These are phyloP conservation scores for Nemurella pictetii DNA, from an alignment of 2,888 invertebrate genomes.

Conservation along the genomic window DNA sequence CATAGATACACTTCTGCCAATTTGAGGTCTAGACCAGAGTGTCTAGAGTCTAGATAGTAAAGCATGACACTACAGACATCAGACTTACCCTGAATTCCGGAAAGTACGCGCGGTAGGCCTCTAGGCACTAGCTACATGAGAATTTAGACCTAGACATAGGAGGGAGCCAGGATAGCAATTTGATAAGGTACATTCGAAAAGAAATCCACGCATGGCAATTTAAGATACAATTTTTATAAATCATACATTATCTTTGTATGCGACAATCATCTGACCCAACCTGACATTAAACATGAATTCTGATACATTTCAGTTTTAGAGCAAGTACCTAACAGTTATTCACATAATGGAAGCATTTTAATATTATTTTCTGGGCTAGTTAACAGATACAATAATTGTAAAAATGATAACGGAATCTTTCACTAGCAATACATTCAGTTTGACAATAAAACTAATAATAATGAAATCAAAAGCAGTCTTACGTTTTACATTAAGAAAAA, in stretches of 20 bases:
- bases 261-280: not conserved
- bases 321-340: conserved; percentile 12
- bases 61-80: too few relatives aligned
- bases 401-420: conserved; percentile 23
- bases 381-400: conserved; percentile 30
- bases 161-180: too few relatives aligned
- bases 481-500: conserved; percentile 18
- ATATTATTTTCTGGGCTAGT: not conserved
- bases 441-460: not conserved
- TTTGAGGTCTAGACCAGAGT: too few relatives aligned
- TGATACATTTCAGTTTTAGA: not conserved
- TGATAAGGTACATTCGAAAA: too few relatives aligned
- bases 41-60: too few relatives aligned
- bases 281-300: conserved; percentile 25
- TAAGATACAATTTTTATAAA: not conserved
- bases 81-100: too few relatives aligned
- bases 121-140: too few relatives aligned
- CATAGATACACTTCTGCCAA: too few relatives aligned
- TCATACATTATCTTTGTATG: not conserved
- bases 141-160: too few relatives aligned
- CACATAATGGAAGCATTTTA: conserved; percentile 29
- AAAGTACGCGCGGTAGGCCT: too few relatives aligned
- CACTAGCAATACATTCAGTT: conserved; percentile 21
- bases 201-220: not conserved
- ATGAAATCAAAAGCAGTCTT: conserved; percentile 27